Conservation (phyloP, 1,140 invertebrate species). For the Drosophila subpulchrella region DNA sequence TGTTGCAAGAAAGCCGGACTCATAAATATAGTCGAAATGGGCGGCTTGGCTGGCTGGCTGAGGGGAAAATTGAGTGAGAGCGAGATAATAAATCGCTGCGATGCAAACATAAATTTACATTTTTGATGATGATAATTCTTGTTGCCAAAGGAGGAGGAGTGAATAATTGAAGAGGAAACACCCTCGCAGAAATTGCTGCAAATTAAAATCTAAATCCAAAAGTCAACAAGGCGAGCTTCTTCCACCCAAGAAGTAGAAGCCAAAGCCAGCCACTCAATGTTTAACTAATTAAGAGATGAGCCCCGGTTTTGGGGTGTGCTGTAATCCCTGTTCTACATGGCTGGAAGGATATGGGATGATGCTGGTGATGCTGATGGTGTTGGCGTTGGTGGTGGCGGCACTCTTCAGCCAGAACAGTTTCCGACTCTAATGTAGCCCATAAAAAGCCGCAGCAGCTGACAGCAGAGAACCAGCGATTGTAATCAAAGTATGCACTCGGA, state of each 20-base stretch:
- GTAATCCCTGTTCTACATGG: conserved; percentile 5
- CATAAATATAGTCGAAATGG: conserved; percentile 63
- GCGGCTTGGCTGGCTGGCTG: neutral
- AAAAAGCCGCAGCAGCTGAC: conserved; percentile 63
- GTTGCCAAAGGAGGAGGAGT: neutral
- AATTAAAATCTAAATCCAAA: conserved; percentile 48
- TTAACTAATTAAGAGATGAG: conserved; percentile 75
- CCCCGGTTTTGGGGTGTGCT: conserved; percentile 5
- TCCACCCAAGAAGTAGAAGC: conserved; percentile 19
- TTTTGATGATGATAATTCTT: conserved; percentile 80
- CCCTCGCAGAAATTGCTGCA: conserved; percentile 13
- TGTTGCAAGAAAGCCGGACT: conserved; percentile 40
- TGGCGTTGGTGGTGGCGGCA: conserved; percentile 7
- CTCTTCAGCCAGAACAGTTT: conserved; percentile 61
- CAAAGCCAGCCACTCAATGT: conserved; percentile 46
- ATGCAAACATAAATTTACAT: conserved; percentile 78
- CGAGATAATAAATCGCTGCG: conserved; percentile 70
- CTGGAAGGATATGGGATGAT: neutral
- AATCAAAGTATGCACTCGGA: conserved; percentile 57
- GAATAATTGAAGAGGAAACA: neutral
- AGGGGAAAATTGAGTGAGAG: conserved; percentile 15
- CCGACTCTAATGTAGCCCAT: conserved; percentile 75
- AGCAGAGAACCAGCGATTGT: conserved; percentile 58
- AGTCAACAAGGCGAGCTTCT: conserved; percentile 43
- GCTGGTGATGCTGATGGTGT: neutral